These are phyloP conservation scores for Poecilobothrus nobilitatus DNA, from an alignment of 2,888 invertebrate genomes.

Conservation along the genomic window DNA sequence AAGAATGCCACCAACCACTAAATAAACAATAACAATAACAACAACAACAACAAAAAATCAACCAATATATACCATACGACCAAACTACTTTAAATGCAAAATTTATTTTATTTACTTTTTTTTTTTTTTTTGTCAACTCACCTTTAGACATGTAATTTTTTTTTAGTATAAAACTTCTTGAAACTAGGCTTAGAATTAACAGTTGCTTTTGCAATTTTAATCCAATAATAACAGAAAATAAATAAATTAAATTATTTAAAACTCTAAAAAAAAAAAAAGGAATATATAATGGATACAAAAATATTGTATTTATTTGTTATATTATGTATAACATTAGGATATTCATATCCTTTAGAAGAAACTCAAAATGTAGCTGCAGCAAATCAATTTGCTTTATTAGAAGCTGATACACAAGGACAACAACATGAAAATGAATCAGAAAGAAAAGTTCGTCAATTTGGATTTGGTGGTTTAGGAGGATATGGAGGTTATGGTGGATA, in stretches of 20 bases:
- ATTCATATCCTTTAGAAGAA: not conserved
- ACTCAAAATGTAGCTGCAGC: not conserved
- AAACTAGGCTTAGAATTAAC: not conserved
- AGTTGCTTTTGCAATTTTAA: not conserved
- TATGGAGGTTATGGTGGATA: constrained; percentile 10
- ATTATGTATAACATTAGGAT: not conserved
- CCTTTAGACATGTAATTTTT: not conserved
- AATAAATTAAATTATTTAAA: not conserved
- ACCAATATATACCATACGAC: no score
- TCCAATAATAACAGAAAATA: not conserved
- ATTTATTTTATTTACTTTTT: no score
- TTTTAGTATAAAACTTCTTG: not conserved
- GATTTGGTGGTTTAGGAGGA: constrained; percentile 17
- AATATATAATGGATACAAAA: not conserved
- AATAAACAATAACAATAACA: no score
- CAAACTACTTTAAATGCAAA: no score
- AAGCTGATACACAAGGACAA: not conserved
- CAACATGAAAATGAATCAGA: constrained; percentile 28
- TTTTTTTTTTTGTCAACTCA: no score
- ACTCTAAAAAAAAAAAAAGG: not conserved
- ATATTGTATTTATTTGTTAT: not conserved
- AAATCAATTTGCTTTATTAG: constrained; percentile 16
- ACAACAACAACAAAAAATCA: no score
- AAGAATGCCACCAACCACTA: no score
- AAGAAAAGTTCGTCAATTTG: constrained; percentile 26